Evolutionary conservation across 2,888 invertebrate genomes (phyloP), one percentile per base, ranked within the genome.

Genomic region (Drosophila pseudotakahashii): DNA sequence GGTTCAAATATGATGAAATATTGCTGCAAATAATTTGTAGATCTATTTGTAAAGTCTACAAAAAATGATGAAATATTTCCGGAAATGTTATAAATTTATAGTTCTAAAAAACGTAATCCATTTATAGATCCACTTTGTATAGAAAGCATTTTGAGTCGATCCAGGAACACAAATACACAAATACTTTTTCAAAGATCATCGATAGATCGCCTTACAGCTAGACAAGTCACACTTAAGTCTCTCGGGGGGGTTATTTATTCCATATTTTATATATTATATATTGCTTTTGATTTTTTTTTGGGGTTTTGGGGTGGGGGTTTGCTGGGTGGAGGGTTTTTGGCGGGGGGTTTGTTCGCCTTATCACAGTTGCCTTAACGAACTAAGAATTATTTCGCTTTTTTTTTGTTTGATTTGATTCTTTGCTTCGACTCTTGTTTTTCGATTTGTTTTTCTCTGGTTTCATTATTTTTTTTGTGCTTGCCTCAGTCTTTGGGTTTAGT

Each of bases 301-400:
- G 30, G 13, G 5, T 10, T n/a, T 23, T 1, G 47, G 60, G 59
- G 34, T 54, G 53, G 63, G 30, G 63, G 32, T 37, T 44, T 51
- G 59, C 47, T 26, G 52, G 41, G 44, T 52, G 34, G 41, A 57
- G 51, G 68, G 47, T 47, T 48, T 32, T 66, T 41, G 66, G 54
- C 36, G 44, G 45, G 44, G 60, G 50, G 16, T 51, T 32, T 14
- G 47, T 32, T 53, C 64, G 52, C 59, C 55, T 67, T 84, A 82
- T 82, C 86, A 85, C 81, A 82, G 81, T 76, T 71, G 47, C 68
- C 74, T 78, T 84, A 79, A 68, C 53, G 59, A 69, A 69, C 76
- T 76, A 80, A 61, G 67, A 70, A 59, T 79, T 78, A 69, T 76
- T 79, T 71, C 64, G 51, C 62, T 72, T 53, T 60, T 60, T 63